Percentiles rank a stretch among this genome's conserved stretches.
Conservation (phyloP, 2,888 invertebrate genomes). For the Lumbricus terrestris region DNA sequence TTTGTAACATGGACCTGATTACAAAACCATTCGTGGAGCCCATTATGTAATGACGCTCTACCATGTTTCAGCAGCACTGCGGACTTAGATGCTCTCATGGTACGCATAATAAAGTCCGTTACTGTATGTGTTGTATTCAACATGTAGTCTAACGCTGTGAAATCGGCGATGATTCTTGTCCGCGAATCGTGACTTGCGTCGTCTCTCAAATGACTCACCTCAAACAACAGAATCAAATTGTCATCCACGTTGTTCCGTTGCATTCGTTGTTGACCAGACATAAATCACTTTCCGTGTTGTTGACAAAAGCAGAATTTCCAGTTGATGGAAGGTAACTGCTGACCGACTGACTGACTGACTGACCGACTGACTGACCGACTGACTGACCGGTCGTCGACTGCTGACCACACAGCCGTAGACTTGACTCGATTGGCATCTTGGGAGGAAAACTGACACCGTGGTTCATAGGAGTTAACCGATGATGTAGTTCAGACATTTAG, state of each 20-base stretch:
- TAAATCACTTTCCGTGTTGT: constrained; percentile 12
- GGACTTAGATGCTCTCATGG: background rate
- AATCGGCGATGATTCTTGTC: background rate
- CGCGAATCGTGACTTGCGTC: background rate
- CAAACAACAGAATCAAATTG: constrained; percentile 11
- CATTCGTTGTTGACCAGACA: background rate
- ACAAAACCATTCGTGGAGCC: background rate
- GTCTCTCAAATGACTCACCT: constrained; percentile 7
- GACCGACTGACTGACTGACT: background rate
- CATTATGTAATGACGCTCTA: background rate
- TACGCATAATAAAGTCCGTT: background rate
- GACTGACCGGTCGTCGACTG: background rate
- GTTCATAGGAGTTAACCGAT: background rate
- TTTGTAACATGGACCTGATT: background rate
- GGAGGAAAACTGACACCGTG: background rate
- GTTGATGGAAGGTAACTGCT: background rate
- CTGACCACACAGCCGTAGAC: background rate
- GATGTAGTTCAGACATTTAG: background rate
- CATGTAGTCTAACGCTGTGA: background rate
- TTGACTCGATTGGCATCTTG: background rate
- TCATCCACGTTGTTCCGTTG: background rate
- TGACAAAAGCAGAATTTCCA: constrained; percentile 14
- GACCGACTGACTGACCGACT: no score
- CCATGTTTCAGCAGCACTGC: background rate
- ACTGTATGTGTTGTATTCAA: background rate